Evolutionary conservation across 2,113 vertebrate species (phyloP).

Genomic region (Mohoua ochrocephala): DNA sequence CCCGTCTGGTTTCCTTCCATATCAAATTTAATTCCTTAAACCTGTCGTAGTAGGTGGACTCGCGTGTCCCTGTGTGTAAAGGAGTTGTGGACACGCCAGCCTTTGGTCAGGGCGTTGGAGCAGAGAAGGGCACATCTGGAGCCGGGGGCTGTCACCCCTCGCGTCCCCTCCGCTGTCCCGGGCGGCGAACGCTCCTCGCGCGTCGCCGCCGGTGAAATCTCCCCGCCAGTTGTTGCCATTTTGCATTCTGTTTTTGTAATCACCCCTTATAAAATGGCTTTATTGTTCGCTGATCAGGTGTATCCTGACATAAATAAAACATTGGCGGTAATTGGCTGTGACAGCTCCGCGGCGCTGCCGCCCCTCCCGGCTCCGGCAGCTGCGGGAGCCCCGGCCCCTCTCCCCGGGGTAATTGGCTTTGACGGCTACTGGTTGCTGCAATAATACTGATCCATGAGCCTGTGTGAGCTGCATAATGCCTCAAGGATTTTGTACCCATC

Average conservation of each 20-base stretch:
- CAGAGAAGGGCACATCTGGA: not conserved
- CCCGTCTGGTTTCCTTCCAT: not conserved
- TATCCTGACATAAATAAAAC: conserved; percentile 62
- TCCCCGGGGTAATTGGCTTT: conserved; percentile 78
- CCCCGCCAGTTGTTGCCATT: not conserved
- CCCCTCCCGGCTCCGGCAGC: conserved; percentile 38
- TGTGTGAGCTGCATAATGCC: conserved; percentile 75
- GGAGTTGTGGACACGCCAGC: not conserved
- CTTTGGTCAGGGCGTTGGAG: not conserved
- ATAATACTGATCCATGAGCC: conserved; percentile 71
- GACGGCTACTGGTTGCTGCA: conserved; percentile 71
- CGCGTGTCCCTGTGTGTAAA: not conserved
- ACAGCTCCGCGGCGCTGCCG: conserved; percentile 40
- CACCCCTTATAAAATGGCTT: conserved; percentile 38
- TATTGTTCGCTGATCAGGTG: conserved; percentile 53
- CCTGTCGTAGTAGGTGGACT: not conserved
- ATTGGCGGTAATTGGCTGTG: conserved; percentile 76
- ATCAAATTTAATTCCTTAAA: not conserved
- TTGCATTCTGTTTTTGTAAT: conserved; percentile 32
- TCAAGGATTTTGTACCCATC: conserved; percentile 74
- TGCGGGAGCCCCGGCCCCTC: conserved; percentile 1
- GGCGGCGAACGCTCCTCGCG: rapidly evolving
- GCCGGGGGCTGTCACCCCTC: not conserved
- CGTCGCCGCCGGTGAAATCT: rapidly evolving
- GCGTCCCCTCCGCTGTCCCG: not conserved